phyloP scores from a whole-genome alignment of 2,113 vertebrate species.

The Puma concolor region DNA sequence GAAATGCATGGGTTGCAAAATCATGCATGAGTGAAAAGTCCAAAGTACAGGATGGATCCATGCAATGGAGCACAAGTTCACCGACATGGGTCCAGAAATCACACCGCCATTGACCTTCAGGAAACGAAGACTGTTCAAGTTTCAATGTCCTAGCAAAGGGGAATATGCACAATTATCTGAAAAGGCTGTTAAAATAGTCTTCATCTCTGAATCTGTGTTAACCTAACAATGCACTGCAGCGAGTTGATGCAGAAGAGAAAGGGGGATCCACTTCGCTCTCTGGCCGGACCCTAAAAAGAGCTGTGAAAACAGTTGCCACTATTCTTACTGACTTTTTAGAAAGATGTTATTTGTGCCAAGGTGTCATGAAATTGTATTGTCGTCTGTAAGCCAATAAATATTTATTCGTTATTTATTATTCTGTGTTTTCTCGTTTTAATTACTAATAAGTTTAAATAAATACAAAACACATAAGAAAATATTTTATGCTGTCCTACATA shows the following conservation, averaged over 20 bases:
- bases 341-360: not conserved
- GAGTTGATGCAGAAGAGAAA: too few species aligned
- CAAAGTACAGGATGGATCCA: not conserved
- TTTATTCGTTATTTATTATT: not conserved
- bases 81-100: rapidly evolving
- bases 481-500: not conserved
- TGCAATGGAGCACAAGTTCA: not conserved
- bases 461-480: too few species aligned
- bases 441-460: not conserved
- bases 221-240: too few species aligned
- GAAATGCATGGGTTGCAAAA: not conserved
- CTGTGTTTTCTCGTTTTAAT: not conserved
- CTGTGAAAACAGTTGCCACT: rapidly evolving
- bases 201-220: not conserved
- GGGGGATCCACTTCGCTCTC: rapidly evolving
- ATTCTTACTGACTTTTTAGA: not conserved
- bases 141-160: too few species aligned
- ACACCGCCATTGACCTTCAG: not conserved
- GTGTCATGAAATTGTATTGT: too few species aligned
- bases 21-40: not conserved
- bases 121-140: not conserved
- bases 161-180: not conserved
- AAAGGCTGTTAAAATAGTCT: not conserved
- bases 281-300: not conserved
- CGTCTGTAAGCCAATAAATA: too few species aligned